Evolutionary conservation across 2,888 invertebrate genomes (phyloP).

Genomic region (Cerceris ruficornis): DNA sequence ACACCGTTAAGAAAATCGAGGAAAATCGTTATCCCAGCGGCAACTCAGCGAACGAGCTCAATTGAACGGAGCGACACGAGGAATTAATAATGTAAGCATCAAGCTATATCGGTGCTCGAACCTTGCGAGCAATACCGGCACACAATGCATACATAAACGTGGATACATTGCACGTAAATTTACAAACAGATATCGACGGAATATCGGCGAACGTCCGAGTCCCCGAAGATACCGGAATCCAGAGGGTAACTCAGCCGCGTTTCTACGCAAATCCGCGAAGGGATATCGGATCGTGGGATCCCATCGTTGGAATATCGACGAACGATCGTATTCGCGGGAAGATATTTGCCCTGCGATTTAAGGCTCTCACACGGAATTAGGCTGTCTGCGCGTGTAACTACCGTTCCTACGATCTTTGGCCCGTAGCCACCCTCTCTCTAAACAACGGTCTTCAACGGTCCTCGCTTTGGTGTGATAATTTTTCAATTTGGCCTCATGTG

Average conservation of each 20-base stretch:
- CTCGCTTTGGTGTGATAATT: conserved; percentile 80
- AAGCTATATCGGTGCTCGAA: conserved; percentile 48
- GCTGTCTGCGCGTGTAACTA: conserved; percentile 27
- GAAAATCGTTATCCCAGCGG: conserved; percentile 13
- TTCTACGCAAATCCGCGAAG: conserved; percentile 38
- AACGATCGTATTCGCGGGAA: conserved; percentile 7
- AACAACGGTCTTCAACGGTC: conserved; percentile 59
- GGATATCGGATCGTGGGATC: conserved; percentile 21
- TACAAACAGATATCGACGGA: conserved; percentile 57
- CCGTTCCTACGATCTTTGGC: conserved; percentile 31
- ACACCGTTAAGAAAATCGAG: background rate
- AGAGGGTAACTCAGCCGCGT: background rate
- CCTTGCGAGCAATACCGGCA: conserved; percentile 42
- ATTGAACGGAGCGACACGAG: conserved; percentile 28
- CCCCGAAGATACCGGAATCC: conserved; percentile 24
- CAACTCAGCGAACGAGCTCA: conserved; percentile 3
- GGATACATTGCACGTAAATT: conserved; percentile 50
- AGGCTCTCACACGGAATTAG: conserved; percentile 37
- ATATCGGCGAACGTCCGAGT: conserved; percentile 35
- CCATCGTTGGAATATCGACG: conserved; percentile 30
- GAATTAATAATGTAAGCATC: conserved; percentile 64
- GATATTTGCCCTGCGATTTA: conserved; percentile 26
- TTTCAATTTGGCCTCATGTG: conserved; percentile 80
- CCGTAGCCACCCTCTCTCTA: conserved; percentile 64
- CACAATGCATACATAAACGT: conserved; percentile 46